Conservation (phyloP, 2,888 invertebrate species). For the Morpho helenor region DNA sequence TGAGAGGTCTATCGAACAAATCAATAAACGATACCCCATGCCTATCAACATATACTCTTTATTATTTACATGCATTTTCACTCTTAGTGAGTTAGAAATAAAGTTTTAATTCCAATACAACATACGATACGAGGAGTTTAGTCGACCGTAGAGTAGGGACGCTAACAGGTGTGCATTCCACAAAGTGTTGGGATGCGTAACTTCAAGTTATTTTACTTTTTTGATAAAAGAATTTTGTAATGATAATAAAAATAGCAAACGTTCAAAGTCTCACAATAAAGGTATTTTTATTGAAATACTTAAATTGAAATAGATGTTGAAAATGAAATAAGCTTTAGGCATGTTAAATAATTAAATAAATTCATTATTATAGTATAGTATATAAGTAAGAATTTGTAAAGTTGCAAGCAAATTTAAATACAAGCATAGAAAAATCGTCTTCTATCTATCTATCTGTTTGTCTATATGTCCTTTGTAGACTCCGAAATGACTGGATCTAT, state of each 20-base stretch:
- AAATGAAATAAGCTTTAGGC: too few relatives aligned
- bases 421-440: too few relatives aligned
- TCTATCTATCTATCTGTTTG: too few relatives aligned
- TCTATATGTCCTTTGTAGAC: too few relatives aligned
- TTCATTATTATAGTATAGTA: too few relatives aligned
- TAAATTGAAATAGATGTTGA: too few relatives aligned
- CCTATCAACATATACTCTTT: conserved; percentile 23
- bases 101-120: conserved; percentile 2
- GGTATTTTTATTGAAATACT: neutral
- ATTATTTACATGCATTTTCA: neutral
- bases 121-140: neutral
- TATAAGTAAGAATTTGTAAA: too few relatives aligned
- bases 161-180: conserved; percentile 21
- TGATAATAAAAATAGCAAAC: neutral
- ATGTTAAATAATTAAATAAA: too few relatives aligned
- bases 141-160: conserved; percentile 12
- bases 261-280: neutral
- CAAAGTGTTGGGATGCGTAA: conserved; percentile 16
- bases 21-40: conserved; percentile 33
- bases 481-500: too few relatives aligned
- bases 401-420: too few relatives aligned
- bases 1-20: conserved; percentile 55
- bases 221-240: neutral
- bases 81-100: neutral
- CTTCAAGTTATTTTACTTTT: conserved; percentile 3